These are phyloP conservation scores for Cepphus grylle DNA, from an alignment of 2,113 vertebrate genomes.

Conservation along the genomic window DNA sequence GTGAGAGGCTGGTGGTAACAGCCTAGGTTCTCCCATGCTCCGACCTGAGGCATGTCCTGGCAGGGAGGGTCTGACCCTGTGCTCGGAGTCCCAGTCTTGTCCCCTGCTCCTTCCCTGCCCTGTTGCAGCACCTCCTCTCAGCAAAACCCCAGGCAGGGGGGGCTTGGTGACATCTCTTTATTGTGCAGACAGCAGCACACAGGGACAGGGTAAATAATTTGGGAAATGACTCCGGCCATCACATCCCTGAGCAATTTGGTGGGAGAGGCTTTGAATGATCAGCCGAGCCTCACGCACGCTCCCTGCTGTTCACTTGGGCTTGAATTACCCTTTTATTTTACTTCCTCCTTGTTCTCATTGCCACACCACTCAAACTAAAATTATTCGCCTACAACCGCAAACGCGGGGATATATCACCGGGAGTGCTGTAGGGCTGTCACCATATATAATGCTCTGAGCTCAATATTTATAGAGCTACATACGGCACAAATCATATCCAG, in stretches of 20 bases:
- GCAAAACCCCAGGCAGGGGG: not conserved
- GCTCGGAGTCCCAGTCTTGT: not conserved
- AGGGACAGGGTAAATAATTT: not conserved
- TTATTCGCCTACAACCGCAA: conserved; percentile 55
- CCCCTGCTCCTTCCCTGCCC: not conserved
- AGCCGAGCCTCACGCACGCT: not conserved
- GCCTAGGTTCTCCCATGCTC: not conserved
- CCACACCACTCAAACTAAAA: conserved; percentile 63
- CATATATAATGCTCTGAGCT: conserved; percentile 65
- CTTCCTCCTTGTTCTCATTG: conserved; percentile 58
- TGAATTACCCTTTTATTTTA: conserved; percentile 60
- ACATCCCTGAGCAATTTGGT: not conserved
- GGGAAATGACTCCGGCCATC: not conserved
- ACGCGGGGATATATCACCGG: conserved; percentile 61
- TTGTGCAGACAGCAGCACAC: not conserved
- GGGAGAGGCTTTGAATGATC: not conserved
- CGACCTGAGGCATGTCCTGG: not conserved
- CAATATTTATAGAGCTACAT: conserved; percentile 69
- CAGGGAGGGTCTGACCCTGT: not conserved
- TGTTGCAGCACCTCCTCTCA: not conserved
- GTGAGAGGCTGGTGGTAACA: not conserved
- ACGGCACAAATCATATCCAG: conserved; percentile 60
- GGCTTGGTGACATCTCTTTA: not conserved
- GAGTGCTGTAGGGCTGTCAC: conserved; percentile 64
- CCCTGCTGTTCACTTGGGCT: conserved; percentile 9